Base-by-base conservation (phyloP, 2,113 vertebrate species). In the Alectura lathami region DNA sequence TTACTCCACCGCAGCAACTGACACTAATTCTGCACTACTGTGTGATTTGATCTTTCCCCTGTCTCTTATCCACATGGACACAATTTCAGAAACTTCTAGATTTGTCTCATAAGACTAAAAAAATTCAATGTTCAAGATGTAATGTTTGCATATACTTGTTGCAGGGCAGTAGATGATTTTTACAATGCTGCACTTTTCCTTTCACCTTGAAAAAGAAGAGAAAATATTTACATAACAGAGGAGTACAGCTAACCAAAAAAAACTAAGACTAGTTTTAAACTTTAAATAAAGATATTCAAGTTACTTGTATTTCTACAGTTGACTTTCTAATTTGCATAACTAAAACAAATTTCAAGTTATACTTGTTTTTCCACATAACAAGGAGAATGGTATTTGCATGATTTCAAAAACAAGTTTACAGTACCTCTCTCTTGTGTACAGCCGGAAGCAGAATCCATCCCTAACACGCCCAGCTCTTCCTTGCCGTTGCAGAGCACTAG, bases 401-500 rank as follows among this genome's bases (percentile, higher is more conserved):
- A 79, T 30, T 27, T 88, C 45, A 53, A 62, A 69, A 56, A 18
- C n/a, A 34, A 40, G 13, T 54, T 59, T 23, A 57, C 50, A 38
- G 34, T 97, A 98, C 98, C 98, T 98, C 50, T 98, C 98, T 89
- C 96, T 98, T 0, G 99, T 98, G 96, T 99, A 99, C 62, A 99
- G 97, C 53, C 99, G 98, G 97, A 99, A 99, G 94, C 99, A 99
- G 98, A 99, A 99, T 73, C 99, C 99, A 21, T 97, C 98, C 48
- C 97, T 96, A 68, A 99, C 98, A 20, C 99, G 98, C 8, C 99
- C 99, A 30, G 99, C 99, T 97, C 99, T 97, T 30, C 99, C 99
- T 97, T 99, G 99, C 83, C 99, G 98, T 96, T 99, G 99, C 76
- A 99, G 97, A 84, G 99, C 99, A 63, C 99, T 99, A 29, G 99